Base-by-base conservation (phyloP, 1,140 invertebrate genomes). In the Euura saliciscinereae region DNA sequence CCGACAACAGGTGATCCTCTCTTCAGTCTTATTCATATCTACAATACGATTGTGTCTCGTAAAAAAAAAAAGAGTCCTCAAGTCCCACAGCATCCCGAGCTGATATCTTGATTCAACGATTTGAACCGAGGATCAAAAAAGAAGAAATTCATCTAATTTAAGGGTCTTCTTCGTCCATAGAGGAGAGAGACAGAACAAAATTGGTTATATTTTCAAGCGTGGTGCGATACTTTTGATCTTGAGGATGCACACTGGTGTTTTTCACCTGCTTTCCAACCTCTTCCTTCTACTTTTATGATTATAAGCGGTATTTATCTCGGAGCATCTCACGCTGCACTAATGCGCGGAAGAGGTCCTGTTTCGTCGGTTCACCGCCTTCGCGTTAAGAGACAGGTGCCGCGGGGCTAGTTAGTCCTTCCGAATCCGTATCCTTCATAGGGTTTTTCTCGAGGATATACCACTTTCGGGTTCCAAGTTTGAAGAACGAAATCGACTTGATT, bases 201-300 rank as follows among this genome's bases (percentile, higher is more conserved):
- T 28, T 28, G 28, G 28, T 28, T 1, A 28, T 28, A 28, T 28
- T 28, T 28, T 28, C 28, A 28, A 28, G 28, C 28, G 28, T 28
- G 28, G 28, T 28, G 28, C 28, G 28, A 28, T 28, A 28, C 28
- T 28, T 28, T 28, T 28, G 28, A 28, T 28, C 28, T 28, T 28
- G 28, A 28, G 28, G 28, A 28, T 28, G 28, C 28, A 10, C 66
- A 68, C 44, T 51, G 45, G n/a, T 59, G 65, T 13, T 74, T 78
- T 79, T 80, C 79, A 80, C 78, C 79, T 79, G 79, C 77, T 80
- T 79, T 28, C 28, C 28, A 28, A 28, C 28, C 28, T 28, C 28
- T 80, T 66, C 78, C 77, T 73, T 74, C 71, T 3, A 4, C 51
- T 59, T 73, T 72, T 70, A 42, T 13, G 59, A 67, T 67, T 67